A percentile compares a stretch with the other conserved stretches of the same genome.
Conservation (phyloP, 2,797 vertebrate genomes). For the Astyanax mexicanus region DNA sequence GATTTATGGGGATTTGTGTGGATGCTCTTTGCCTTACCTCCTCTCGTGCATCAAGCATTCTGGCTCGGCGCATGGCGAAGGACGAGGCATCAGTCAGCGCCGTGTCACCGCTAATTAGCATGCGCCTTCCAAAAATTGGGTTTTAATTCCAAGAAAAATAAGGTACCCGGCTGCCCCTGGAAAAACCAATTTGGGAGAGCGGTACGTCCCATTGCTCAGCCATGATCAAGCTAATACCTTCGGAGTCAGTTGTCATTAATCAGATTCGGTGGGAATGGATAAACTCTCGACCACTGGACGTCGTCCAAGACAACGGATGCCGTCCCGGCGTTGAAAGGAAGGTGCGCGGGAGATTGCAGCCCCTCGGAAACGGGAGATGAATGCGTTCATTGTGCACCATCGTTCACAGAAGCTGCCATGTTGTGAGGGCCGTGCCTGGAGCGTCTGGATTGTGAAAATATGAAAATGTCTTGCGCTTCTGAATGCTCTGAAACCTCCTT, state of each 20-base stretch:
- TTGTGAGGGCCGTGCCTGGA: conserved; percentile 2
- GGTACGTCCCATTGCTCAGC: conserved; percentile 35
- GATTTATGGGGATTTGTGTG: conserved; percentile 33
- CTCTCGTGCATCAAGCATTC: conserved; percentile 39
- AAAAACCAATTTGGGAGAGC: conserved; percentile 52
- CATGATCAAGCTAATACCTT: conserved; percentile 60
- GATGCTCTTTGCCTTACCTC: conserved; percentile 41
- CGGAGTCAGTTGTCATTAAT: conserved; percentile 60
- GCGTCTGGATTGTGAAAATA: conserved; percentile 15
- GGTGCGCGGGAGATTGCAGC: conserved; percentile 7
- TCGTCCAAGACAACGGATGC: conserved; percentile 32
- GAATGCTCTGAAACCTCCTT: conserved; percentile 23
- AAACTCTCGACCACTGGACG: conserved; percentile 47
- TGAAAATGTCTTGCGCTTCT: conserved; percentile 11
- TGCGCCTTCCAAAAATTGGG: conserved; percentile 47
- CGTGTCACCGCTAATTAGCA: conserved; percentile 58
- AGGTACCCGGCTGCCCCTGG: conserved; percentile 42
- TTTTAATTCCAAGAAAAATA: conserved; percentile 62
- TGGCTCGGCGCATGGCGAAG: conserved; percentile 32
- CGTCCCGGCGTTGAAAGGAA: conserved; percentile 29
- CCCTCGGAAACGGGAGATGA: conserved; percentile 30
- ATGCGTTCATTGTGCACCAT: conserved; percentile 7
- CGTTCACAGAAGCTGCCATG: conserved; percentile 20
- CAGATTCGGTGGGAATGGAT: conserved; percentile 57
- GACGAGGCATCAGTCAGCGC: conserved; percentile 48